Conservation (phyloP, 1,140 invertebrate species). For the Drosophila tani region DNA sequence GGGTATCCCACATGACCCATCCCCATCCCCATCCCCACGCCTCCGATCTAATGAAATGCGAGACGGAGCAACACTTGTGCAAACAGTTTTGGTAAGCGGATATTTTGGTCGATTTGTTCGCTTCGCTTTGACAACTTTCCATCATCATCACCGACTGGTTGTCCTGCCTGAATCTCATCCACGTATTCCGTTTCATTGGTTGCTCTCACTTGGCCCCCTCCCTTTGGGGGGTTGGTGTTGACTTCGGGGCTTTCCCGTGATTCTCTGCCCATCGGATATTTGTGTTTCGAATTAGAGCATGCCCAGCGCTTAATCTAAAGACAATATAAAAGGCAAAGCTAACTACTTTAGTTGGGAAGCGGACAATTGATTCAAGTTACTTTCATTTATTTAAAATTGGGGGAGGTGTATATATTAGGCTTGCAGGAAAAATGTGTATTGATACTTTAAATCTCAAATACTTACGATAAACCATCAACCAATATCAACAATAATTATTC, state of each 20-base stretch:
- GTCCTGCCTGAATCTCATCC: slow-evolving; percentile 27
- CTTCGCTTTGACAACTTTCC: slow-evolving; percentile 77
- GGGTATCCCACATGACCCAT: slow-evolving; percentile 30
- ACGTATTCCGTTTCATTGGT: slow-evolving; percentile 69
- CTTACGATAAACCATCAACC: too few species aligned
- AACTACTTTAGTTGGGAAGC: slow-evolving; percentile 7
- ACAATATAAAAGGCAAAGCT: slow-evolving; percentile 53
- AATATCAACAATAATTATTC: too few species aligned
- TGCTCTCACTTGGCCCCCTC: slow-evolving; percentile 12
- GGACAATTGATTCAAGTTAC: slow-evolving; percentile 12
- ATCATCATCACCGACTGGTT: slow-evolving; percentile 68
- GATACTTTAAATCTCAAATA: neutral
- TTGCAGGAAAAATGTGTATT: neutral
- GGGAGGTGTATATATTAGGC: neutral
- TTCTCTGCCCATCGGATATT: slow-evolving; percentile 51
- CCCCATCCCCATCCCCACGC: neutral
- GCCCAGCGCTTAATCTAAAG: slow-evolving; percentile 48
- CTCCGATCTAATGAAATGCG: slow-evolving; percentile 61
- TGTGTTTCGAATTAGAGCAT: slow-evolving; percentile 64
- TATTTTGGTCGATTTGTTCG: slow-evolving; percentile 79
- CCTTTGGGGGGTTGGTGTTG: slow-evolving; percentile 1
- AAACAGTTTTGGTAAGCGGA: slow-evolving; percentile 80
- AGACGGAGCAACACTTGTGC: slow-evolving; percentile 75
- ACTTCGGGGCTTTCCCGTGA: slow-evolving; percentile 7
- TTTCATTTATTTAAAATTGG: slow-evolving; percentile 4